Conservation (phyloP, 1,140 invertebrate species). For the Lamellibrachia luymesi region DNA sequence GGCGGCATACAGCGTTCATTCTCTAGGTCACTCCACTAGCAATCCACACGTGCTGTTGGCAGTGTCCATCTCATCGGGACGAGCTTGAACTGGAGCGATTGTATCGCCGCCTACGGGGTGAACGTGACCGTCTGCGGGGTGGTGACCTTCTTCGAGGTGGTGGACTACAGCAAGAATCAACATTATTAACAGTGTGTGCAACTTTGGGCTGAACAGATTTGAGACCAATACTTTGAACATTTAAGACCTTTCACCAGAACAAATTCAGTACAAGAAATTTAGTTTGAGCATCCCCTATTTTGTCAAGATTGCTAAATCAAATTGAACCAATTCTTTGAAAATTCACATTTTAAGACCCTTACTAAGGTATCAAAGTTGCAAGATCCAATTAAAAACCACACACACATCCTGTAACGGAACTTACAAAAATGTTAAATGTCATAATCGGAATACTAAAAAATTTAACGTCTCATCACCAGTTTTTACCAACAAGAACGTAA, state of each 20-base stretch:
- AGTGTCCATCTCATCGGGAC: background rate
- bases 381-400: too few species aligned
- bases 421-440: too few species aligned
- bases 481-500: background rate
- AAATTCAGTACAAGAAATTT: too few species aligned
- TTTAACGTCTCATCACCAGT: background rate
- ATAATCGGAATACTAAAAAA: background rate
- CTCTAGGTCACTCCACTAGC: background rate
- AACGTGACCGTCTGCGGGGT: conserved; percentile 8
- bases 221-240: too few species aligned
- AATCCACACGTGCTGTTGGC: background rate
- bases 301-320: too few species aligned
- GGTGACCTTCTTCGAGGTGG: background rate
- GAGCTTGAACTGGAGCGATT: conserved; percentile 22
- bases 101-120: conserved; percentile 10
- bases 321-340: too few species aligned
- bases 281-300: too few species aligned
- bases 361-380: too few species aligned
- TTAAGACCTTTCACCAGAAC: too few species aligned
- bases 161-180: conserved; percentile 12
- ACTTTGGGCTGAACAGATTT: too few species aligned
- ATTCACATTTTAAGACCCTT: too few species aligned
- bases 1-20: background rate
- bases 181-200: background rate
- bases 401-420: too few species aligned